These are phyloP conservation scores for Natator depressus DNA, from an alignment of 2,113 vertebrate genomes.

Conservation along the genomic window DNA sequence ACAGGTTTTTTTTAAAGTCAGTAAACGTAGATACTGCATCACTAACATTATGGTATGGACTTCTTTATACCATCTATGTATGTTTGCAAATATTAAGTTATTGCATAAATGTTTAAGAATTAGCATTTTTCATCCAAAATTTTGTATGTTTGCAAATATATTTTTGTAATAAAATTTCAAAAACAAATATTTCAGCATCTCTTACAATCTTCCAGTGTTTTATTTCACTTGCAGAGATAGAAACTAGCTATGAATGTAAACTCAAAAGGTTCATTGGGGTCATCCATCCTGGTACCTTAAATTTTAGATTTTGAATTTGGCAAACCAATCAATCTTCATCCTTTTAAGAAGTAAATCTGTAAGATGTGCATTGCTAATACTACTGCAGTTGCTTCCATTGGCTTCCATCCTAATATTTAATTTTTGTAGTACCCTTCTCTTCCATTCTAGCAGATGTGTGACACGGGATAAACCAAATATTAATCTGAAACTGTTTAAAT, in stretches of 20 bases:
- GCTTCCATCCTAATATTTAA: background rate
- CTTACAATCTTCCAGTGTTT: slow-evolving; percentile 56
- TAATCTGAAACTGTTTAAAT: background rate
- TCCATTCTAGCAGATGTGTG: background rate
- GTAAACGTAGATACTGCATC: slow-evolving; percentile 70
- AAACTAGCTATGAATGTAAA: background rate
- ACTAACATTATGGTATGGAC: slow-evolving; percentile 76
- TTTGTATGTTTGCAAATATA: slow-evolving; percentile 88
- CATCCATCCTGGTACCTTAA: background rate
- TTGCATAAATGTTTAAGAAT: slow-evolving; percentile 83
- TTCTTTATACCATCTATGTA: slow-evolving; percentile 81
- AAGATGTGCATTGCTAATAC: background rate
- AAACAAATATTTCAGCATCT: slow-evolving; percentile 81
- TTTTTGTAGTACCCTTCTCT: background rate
- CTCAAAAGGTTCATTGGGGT: background rate
- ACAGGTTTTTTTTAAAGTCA: slow-evolving; percentile 52
- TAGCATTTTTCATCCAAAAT: slow-evolving; percentile 84
- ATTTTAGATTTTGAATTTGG: background rate
- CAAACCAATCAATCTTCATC: background rate
- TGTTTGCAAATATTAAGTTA: slow-evolving; percentile 87
- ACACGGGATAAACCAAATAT: background rate
- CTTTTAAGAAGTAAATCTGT: background rate
- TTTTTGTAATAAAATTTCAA: slow-evolving; percentile 89
- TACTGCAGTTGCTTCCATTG: background rate
- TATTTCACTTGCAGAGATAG: slow-evolving; percentile 37